Base-by-base conservation (phyloP, 2,113 vertebrate genomes). In the Cyrtonyx montezumae region DNA sequence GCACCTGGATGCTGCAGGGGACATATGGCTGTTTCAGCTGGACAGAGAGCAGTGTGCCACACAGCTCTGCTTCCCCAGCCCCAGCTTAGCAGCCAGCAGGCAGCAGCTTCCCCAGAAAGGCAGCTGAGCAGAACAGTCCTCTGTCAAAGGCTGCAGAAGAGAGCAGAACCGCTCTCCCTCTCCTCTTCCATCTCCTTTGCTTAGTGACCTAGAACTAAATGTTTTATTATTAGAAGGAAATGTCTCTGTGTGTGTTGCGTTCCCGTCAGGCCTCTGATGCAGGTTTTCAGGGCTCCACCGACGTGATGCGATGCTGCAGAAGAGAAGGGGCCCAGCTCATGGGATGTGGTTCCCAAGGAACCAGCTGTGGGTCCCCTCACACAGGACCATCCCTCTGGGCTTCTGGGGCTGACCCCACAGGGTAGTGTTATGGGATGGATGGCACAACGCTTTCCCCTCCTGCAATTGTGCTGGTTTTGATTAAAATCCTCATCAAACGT, bases 171-270 rank as follows among this genome's bases (percentile, higher is more conserved):
- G 77, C 90, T 91, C 89, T 89, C 55, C 49, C 26, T 89, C 84
- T 95, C 73, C 40, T 91, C 87, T 93, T 84, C 94, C 84, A 73
- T 85, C 91, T 97, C 88, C 80, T 95, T 68, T 97, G 91, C 91
- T 95, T 63, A 90, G 94, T 95, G 95, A 97, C 96, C 96, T 96
- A 90, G 93, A 94, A 97, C 85, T 95, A 94, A 94, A 84, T 87
- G 88, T 84, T 94, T 94, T 92, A 95, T 94, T 96, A 94, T 95
- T 94, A 91, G 95, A 94, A 91, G 56, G 28, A 18, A 45, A 68
- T 62, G 26, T 46, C 67, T 34, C 22, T n/a, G 30, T 48, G 43
- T 46, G 74, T 28, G 25, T 37, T 65, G 48, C 85, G n/a, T n/a
- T 85, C 45, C 42, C 84, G 77, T 69, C 83, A 91, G 77, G 58